Evolutionary conservation across 1,140 invertebrate species (phyloP), one percentile per base, ranked within the genome.

Genomic region (Trichogramma pretiosum): DNA sequence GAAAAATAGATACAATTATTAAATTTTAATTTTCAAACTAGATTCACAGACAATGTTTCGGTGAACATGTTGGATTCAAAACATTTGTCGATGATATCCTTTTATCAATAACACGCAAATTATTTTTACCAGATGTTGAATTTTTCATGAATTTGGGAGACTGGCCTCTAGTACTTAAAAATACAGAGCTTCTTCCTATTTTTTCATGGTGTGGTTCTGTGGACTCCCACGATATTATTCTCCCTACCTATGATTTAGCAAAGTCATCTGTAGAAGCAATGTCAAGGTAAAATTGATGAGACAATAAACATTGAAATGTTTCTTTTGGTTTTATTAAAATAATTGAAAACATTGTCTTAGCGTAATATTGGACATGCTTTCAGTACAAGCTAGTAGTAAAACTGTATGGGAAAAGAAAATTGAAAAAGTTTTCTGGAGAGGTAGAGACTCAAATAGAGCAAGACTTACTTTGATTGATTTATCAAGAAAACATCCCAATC

Each of bases 191-290:
- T 13, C 75, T 85, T 54, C 92, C 93, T n/a, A 83, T 98, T 44
- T 91, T 98, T 64, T 95, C 92, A 26, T 98, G 94, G 93, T 97
- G 93, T 74, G 91, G 91, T 2, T 94, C 89, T 52, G 73, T 80
- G 40, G 78, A 85, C 52, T 83, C 83, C 4, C 70, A 76, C 56
- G 94, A 98, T 71, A 94, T 98, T 65, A 77, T 94, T 40, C 78
- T 97, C 74, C 94, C 94, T 10, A 96, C 93, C 2, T 97, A 98
- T 74, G 92, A 97, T 64, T 77, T 97, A 22, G 94, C 91, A 3
- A 87, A 95, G 74, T 85, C 93, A 8, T 83, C 88, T 2, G 65
- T 97, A 42, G 86, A 96, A 74, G 85, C 83, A 72, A 91, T 95
- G 88, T 85, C 84, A 60, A 83, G 84, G 87, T 91, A 74, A 22